Base-by-base conservation (phyloP, 2,888 invertebrate species). In the Trachelus tabidus region DNA sequence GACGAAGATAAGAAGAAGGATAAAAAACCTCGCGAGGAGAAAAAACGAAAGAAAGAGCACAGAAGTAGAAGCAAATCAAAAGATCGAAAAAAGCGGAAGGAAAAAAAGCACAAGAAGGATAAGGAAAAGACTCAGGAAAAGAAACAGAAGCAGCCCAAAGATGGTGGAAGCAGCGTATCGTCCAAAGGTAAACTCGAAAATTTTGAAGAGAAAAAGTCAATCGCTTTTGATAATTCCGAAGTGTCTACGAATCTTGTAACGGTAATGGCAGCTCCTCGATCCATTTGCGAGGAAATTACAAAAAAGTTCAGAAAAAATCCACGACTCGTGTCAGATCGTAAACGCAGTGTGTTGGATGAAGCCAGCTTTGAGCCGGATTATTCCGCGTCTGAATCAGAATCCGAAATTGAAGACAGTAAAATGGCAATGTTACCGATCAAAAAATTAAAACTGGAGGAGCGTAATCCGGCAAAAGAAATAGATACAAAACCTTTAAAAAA, bases 321-420 rank as follows among this genome's bases (percentile, higher is more conserved):
- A 1, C 87, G 91, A 83, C 83, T 90, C 3, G 93, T 93, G 35
- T 92, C 93, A 0, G 94, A 94, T 88, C 92, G 94, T 81, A 95
- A 95, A 84, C 95, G 95, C 85, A 94, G 95, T 12, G 94, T 94
- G 11, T 91, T 96, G 71, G 95, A 96, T 85, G 96, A 96, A 91
- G 94, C 95, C 0, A 95, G 93, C 87, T 96, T 96, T 87, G 96
- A 95, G 86, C 96, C 95, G 0, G 96, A 96, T 88, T 96, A 96
- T 89, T 96, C 96, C 83, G 94, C 94, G 84, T 93, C 94, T 9
- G 95, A 95, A 80, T 93, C 92, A 33, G 95, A 95, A 84, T 92
- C 92, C 3, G 94, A 94, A 68, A 85, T 84, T 68, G 85, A 83
- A 23, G 92, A 83, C 81, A 4, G 92, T 92, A 69, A 90, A 90